phyloP scores from a whole-genome alignment of 2,797 vertebrate species.

The Chloroceryle inda region DNA sequence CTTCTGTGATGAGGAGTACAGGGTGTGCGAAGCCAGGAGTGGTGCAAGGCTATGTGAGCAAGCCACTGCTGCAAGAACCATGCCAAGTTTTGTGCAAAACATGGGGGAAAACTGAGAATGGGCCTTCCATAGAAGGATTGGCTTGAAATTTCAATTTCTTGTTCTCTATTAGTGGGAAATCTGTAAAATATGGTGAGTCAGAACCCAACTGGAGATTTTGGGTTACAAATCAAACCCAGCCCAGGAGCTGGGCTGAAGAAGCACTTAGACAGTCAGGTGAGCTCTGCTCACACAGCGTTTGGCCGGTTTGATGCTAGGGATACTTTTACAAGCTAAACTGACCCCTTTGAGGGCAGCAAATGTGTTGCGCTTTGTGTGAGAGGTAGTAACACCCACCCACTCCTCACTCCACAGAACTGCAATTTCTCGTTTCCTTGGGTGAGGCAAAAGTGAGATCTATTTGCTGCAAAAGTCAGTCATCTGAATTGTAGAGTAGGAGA shows the following conservation, averaged over 20 bases:
- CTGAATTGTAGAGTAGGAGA: conserved; percentile 45
- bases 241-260: not conserved
- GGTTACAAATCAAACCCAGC: not conserved
- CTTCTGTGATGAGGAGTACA: not conserved
- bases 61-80: not conserved
- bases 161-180: not conserved
- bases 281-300: not conserved
- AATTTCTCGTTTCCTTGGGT: not conserved
- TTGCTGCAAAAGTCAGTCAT: conserved; percentile 2
- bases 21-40: not conserved
- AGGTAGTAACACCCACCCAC: not conserved
- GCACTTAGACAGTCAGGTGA: not conserved
- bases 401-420: not conserved
- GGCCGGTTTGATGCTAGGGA: not conserved
- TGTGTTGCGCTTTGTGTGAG: not conserved
- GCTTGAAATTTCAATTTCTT: not conserved
- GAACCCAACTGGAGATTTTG: not conserved
- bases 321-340: not conserved
- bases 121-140: not conserved
- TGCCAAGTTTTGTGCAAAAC: not conserved
- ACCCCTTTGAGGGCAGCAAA: not conserved
- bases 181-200: not conserved
- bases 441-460: not conserved
- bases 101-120: not conserved
- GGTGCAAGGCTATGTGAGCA: not conserved